A percentile compares a stretch with the other conserved stretches of the same genome.
phyloP scores from a whole-genome alignment of 1,140 invertebrate species.

The Doryteuthis pealeii region DNA sequence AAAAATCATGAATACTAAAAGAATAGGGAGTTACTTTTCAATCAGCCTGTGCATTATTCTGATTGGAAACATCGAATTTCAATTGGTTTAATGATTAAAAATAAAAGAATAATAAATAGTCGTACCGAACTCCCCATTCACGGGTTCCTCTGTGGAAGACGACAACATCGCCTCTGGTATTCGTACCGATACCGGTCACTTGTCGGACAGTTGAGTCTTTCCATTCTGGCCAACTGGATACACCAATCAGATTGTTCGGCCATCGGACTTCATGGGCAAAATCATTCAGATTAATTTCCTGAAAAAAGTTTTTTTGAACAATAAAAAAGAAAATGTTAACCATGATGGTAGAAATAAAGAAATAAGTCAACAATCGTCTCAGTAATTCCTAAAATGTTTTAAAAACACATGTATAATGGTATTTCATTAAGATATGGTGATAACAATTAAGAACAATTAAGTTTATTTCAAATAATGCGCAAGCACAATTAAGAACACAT shows the following conservation, averaged over 20 bases:
- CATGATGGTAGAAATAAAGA: conserved; percentile 15
- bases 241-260: conserved; percentile 16
- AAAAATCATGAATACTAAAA: too few relatives aligned
- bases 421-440: background rate
- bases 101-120: too few relatives aligned
- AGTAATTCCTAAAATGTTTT: too few relatives aligned
- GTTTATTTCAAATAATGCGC: too few relatives aligned
- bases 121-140: conserved; percentile 79
- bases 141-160: conserved; percentile 84
- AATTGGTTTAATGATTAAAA: too few relatives aligned
- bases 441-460: too few relatives aligned
- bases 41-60: too few relatives aligned
- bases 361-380: conserved; percentile 36
- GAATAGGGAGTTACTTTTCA: too few relatives aligned
- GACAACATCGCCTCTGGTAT: conserved; percentile 77
- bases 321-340: conserved; percentile 16
- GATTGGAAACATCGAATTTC: too few relatives aligned
- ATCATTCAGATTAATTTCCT: conserved; percentile 13
- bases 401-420: background rate
- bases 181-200: conserved; percentile 81
- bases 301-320: conserved; percentile 20
- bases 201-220: conserved; percentile 59
- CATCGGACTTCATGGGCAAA: conserved; percentile 14
- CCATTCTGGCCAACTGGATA: conserved; percentile 64
- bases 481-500: too few relatives aligned